Evolutionary conservation across 1,140 invertebrate genomes (phyloP).

Genomic region (Anoplophora glabripennis): DNA sequence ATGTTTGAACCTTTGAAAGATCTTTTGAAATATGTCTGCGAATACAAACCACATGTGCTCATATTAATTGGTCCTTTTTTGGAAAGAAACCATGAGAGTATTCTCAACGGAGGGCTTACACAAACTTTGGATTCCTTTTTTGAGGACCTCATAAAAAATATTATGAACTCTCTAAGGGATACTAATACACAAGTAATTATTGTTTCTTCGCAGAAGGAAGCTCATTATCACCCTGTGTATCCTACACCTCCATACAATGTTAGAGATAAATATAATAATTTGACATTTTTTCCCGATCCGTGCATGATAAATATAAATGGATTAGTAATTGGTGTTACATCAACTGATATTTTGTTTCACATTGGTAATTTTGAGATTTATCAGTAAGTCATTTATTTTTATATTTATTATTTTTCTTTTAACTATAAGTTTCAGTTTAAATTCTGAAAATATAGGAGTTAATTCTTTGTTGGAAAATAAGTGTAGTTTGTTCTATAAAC

Average conservation of each 20-base stretch:
- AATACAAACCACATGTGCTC: slow-evolving; percentile 74
- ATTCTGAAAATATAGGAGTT: no score
- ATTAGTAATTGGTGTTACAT: slow-evolving; percentile 72
- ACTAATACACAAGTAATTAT: slow-evolving; percentile 67
- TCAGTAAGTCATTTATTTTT: no score
- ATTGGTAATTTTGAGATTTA: slow-evolving; percentile 28
- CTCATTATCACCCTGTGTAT: slow-evolving; percentile 73
- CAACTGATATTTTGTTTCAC: slow-evolving; percentile 62
- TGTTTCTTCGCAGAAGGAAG: slow-evolving; percentile 73
- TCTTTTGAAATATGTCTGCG: slow-evolving; percentile 64
- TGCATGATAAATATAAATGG: slow-evolving; percentile 74
- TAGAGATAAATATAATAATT: slow-evolving; percentile 55
- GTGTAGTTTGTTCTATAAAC: no score
- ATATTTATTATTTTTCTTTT: no score
- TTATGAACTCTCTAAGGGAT: slow-evolving; percentile 52
- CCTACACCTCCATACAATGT: slow-evolving; percentile 72
- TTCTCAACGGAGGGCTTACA: slow-evolving; percentile 56
- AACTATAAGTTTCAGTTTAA: no score
- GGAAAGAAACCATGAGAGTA: slow-evolving; percentile 63
- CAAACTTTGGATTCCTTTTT: slow-evolving; percentile 72
- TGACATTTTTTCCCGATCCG: slow-evolving; percentile 72
- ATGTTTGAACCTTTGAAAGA: slow-evolving; percentile 79
- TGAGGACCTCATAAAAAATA: slow-evolving; percentile 62
- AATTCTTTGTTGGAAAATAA: no score
- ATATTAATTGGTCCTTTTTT: slow-evolving; percentile 83